Evolutionary conservation across 2,888 invertebrate species (phyloP).

Genomic region (Ornithoptera priamus): DNA sequence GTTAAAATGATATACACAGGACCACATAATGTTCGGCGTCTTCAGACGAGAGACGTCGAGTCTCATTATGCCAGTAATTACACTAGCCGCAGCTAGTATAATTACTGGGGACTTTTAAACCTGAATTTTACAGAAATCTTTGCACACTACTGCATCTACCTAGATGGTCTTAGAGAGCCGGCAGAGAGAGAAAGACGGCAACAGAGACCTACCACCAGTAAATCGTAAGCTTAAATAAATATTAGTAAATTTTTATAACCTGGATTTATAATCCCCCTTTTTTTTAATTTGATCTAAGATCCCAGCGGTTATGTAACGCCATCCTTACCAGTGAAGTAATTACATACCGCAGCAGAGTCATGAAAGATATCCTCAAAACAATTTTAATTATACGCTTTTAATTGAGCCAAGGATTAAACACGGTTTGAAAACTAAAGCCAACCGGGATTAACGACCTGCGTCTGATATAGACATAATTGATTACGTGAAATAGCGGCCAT

Average conservation of each 20-base stretch:
- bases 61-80: too few species aligned
- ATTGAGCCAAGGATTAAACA: slow-evolving; percentile 60
- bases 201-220: too few species aligned
- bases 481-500: slow-evolving; percentile 48
- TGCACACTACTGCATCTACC: too few species aligned
- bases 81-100: too few species aligned
- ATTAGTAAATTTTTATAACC: not conserved
- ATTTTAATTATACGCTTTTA: slow-evolving; percentile 72
- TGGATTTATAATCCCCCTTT: not conserved
- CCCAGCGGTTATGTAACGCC: not conserved
- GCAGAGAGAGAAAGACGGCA: too few species aligned
- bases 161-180: too few species aligned
- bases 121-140: too few species aligned
- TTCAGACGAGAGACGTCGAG: too few species aligned
- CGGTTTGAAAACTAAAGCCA: slow-evolving; percentile 65
- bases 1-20: too few species aligned
- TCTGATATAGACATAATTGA: slow-evolving; percentile 67
- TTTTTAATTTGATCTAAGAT: not conserved
- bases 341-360: not conserved
- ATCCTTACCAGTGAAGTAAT: not conserved
- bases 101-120: too few species aligned
- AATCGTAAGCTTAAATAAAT: too few species aligned
- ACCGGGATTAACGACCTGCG: slow-evolving; percentile 68
- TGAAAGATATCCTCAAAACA: slow-evolving; percentile 44
- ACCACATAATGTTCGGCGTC: too few species aligned